phyloP scores from a whole-genome alignment of 2,888 invertebrate genomes.

The Lucinisca nassula region DNA sequence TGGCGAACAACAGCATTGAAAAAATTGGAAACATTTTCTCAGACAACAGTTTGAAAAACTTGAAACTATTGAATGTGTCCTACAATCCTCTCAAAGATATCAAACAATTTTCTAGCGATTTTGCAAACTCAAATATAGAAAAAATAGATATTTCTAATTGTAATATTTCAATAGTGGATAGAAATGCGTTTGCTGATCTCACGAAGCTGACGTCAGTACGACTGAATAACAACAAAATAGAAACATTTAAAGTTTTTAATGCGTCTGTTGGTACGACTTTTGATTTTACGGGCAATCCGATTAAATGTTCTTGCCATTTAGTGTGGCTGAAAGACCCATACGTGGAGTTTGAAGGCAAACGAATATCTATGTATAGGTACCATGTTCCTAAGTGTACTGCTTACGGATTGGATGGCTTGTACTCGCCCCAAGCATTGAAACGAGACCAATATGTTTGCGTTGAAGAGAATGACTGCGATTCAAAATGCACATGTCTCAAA shows the following conservation, averaged over 20 bases:
- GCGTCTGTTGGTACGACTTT: slow-evolving; percentile 38
- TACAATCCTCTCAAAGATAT: slow-evolving; percentile 27
- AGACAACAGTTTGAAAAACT: slow-evolving; percentile 19
- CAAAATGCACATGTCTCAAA: slow-evolving; percentile 57
- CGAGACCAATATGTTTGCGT: slow-evolving; percentile 64
- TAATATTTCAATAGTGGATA: background rate
- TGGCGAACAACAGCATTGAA: slow-evolving; percentile 43
- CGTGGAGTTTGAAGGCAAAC: slow-evolving; percentile 16
- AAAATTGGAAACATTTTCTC: slow-evolving; percentile 23
- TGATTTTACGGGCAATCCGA: slow-evolving; percentile 59
- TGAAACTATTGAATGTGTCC: slow-evolving; percentile 47
- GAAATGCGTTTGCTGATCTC: slow-evolving; percentile 53
- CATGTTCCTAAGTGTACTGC: slow-evolving; percentile 63
- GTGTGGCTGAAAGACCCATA: slow-evolving; percentile 61
- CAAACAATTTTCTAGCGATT: slow-evolving; percentile 11
- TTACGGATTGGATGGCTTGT: slow-evolving; percentile 40
- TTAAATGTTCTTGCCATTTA: slow-evolving; percentile 70
- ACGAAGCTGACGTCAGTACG: slow-evolving; percentile 46
- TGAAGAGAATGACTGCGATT: slow-evolving; percentile 50
- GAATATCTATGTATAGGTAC: slow-evolving; percentile 45
- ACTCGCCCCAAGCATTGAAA: slow-evolving; percentile 42
- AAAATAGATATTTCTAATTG: slow-evolving; percentile 52
- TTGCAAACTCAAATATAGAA: slow-evolving; percentile 1
- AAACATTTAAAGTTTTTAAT: slow-evolving; percentile 60
- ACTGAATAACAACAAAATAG: slow-evolving; percentile 53